Evolutionary conservation across 1,140 invertebrate species (phyloP).

Genomic region (Stegodyphus dumicola): DNA sequence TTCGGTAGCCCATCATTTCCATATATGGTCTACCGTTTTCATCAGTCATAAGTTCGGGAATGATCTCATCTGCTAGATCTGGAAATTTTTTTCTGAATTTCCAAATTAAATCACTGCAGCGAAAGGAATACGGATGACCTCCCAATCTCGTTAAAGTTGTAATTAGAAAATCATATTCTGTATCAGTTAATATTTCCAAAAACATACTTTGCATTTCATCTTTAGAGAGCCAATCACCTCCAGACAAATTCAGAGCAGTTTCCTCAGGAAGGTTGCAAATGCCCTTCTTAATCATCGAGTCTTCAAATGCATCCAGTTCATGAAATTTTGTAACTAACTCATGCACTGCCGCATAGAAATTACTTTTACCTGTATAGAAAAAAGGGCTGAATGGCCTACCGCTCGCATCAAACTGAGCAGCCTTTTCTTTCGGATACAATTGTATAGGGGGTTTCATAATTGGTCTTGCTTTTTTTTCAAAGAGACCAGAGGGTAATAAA

Average conservation of each 20-base stretch:
- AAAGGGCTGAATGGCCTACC: conserved; percentile 89
- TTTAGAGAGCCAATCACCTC: conserved; percentile 77
- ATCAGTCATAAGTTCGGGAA: conserved; percentile 75
- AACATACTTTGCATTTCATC: conserved; percentile 75
- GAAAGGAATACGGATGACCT: conserved; percentile 75
- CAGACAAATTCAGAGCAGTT: conserved; percentile 70
- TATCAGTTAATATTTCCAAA: conserved; percentile 79
- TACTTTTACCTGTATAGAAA: conserved; percentile 89
- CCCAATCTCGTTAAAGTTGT: conserved; percentile 78
- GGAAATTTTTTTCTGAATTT: conserved; percentile 75
- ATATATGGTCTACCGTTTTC: conserved; percentile 77
- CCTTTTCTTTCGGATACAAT: conserved; percentile 79
- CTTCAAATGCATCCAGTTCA: conserved; percentile 77
- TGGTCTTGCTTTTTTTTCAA: conserved; percentile 82
- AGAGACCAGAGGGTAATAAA: conserved; percentile 91
- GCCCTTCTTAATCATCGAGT: conserved; percentile 75
- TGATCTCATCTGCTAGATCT: conserved; percentile 69
- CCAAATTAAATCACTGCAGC: conserved; percentile 78
- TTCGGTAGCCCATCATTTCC: conserved; percentile 76
- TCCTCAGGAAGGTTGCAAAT: conserved; percentile 67
- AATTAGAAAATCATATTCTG: conserved; percentile 81
- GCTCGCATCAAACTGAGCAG: conserved; percentile 87
- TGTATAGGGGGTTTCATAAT: conserved; percentile 87
- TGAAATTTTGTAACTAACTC: conserved; percentile 75
- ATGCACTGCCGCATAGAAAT: conserved; percentile 77